phyloP scores from a whole-genome alignment of 2,888 invertebrate genomes.

The Carterocephalus palaemon region DNA sequence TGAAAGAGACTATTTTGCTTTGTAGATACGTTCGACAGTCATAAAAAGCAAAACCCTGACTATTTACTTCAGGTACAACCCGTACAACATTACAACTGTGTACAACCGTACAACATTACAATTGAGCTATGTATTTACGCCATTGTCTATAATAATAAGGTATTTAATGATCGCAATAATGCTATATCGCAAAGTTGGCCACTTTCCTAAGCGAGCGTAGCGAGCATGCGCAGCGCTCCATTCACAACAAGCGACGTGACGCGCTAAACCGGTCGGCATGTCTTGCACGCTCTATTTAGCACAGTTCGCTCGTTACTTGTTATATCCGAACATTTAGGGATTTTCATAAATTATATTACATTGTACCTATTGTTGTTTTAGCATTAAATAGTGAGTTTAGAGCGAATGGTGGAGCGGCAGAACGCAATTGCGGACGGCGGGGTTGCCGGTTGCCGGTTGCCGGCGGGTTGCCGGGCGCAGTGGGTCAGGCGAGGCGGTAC shows the following conservation, averaged over 20 bases:
- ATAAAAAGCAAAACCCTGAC: too few species aligned
- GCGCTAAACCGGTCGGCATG: conserved; percentile 36
- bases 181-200: conserved; percentile 19
- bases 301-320: conserved; percentile 20
- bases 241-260: conserved; percentile 48
- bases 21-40: too few species aligned
- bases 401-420: too few species aligned
- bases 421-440: conserved; percentile 9
- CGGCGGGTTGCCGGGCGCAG: conserved; percentile 50
- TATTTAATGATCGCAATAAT: conserved; percentile 23
- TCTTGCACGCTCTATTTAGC: conserved; percentile 32
- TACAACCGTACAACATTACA: too few species aligned
- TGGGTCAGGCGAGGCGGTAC: conserved; percentile 69
- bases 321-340: conserved; percentile 9
- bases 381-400: neutral
- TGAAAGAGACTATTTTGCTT: too few species aligned
- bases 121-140: conserved; percentile 10
- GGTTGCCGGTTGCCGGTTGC: conserved; percentile 73
- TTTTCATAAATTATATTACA: neutral
- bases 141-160: conserved; percentile 14
- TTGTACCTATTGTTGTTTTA: conserved; percentile 1
- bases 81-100: too few species aligned
- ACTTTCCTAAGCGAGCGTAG: conserved; percentile 35
- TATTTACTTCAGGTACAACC: too few species aligned
- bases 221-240: conserved; percentile 52